phyloP scores from a whole-genome alignment of 2,888 invertebrate species.

The Bombylius major region DNA sequence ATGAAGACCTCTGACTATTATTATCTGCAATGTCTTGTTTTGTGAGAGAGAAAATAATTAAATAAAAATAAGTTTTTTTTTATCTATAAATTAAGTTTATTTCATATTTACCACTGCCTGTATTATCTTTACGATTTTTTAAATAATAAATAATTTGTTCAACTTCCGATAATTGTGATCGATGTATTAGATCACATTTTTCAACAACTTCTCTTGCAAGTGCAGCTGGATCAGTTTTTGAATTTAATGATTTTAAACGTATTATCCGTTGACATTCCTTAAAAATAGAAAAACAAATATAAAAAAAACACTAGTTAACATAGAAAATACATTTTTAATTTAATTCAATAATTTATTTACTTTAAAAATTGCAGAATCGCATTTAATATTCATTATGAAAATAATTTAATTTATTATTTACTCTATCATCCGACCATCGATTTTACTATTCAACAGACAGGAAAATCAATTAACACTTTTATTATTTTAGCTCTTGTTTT shows the following conservation, averaged over 20 bases:
- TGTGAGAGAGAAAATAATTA: not conserved
- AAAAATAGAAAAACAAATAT: not conserved
- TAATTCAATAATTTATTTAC: not conserved
- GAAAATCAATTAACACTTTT: too few relatives aligned
- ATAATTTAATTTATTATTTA: too few relatives aligned
- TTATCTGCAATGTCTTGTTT: constrained; percentile 27
- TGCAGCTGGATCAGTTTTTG: constrained; percentile 62
- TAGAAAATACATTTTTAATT: not conserved
- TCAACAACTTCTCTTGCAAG: constrained; percentile 75
- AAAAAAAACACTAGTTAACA: not conserved
- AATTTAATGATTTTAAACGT: constrained; percentile 64
- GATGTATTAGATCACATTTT: constrained; percentile 75
- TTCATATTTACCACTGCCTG: constrained; percentile 23
- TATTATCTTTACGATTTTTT: constrained; percentile 56
- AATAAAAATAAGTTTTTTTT: not conserved
- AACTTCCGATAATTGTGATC: constrained; percentile 67
- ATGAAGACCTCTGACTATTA: constrained; percentile 25
- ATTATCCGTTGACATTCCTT: constrained; percentile 72
- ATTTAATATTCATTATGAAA: too few relatives aligned
- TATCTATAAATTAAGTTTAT: constrained; percentile 3
- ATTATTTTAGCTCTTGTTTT: too few relatives aligned
- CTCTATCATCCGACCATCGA: too few relatives aligned
- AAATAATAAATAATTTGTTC: constrained; percentile 80
- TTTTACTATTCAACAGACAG: too few relatives aligned
- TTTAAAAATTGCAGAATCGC: too few relatives aligned